Evolutionary conservation across 1,140 invertebrate species (phyloP), one percentile per base, ranked within the genome.

Genomic region (Trachelipus rathkii): DNA sequence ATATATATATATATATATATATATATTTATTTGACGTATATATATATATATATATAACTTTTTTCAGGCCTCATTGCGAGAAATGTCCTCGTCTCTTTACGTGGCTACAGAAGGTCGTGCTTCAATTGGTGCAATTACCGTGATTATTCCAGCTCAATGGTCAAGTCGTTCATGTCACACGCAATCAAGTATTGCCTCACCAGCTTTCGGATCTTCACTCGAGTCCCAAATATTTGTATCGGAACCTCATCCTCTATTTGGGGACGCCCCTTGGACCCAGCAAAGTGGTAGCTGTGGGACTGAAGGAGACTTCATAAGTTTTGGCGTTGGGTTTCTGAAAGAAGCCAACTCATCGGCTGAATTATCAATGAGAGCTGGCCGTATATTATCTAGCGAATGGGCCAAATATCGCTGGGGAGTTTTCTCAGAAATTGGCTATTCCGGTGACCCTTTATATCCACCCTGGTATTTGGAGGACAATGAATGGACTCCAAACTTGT

Each of bases 361-460:
- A 21, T 74, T 73, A n/a, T 74, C 73, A 24, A 67, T 66, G 3
- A 44, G 78, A 73, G 46, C 83, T 87, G 89, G 84, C n/a, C 84
- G 86, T 75, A 83, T 85, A 19, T 83, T 91, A 15, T 86, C 89
- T 0, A 88, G 87, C 77, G 88, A 91, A 82, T 92, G 89, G 86
- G 88, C 88, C 1, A 89, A 89, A 82, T 90, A 89, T 81, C 87
- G 90, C 0, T 92, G 90, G 84, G 90, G 90, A 21, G 88, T 92
- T 1, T 92, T 91, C 83, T 89, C 90, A 78, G 90, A 91, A 84
- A 86, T 89, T 75, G 89, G 89, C 3, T 89, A 87, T 77, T 79
- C 84, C 23, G 86, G 86, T 19, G 89, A 91, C 84, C 85, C 86
- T 8, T 84, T 90, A 10, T 90, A 90, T 81, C 89, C 89, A 0